phyloP scores from a whole-genome alignment of 1,140 invertebrate species.

The Sycophaga agraensis region DNA sequence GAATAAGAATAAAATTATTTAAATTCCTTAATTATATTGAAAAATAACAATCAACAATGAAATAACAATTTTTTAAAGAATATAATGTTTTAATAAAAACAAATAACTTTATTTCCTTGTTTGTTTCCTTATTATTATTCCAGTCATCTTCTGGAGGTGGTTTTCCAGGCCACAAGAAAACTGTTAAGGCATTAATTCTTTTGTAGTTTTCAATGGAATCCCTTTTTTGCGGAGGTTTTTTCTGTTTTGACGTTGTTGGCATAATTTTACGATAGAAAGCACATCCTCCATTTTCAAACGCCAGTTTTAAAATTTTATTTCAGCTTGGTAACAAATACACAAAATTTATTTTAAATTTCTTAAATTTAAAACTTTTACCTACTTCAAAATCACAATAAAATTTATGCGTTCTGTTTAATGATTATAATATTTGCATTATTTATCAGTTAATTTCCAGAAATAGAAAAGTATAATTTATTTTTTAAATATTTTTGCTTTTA shows the following conservation, averaged over 20 bases:
- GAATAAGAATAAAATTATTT: too few species aligned
- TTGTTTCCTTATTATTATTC: conserved; percentile 3
- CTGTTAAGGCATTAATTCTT: conserved; percentile 26
- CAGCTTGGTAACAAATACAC: too few species aligned
- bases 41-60: background rate
- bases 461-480: too few species aligned
- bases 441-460: too few species aligned
- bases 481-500: too few species aligned
- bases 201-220: conserved; percentile 27
- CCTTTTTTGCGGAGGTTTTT: conserved; percentile 5
- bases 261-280: background rate
- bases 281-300: background rate
- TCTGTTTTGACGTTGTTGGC: background rate
- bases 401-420: too few species aligned
- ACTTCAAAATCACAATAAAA: too few species aligned
- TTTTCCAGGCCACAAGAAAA: conserved; percentile 21
- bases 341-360: too few species aligned
- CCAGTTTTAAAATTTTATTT: conserved; percentile 19
- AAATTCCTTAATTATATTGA: too few species aligned
- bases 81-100: background rate
- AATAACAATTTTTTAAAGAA: background rate
- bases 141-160: background rate
- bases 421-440: too few species aligned
- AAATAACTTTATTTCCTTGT: conserved; percentile 9
- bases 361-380: too few species aligned